phyloP scores from a whole-genome alignment of 1,140 invertebrate genomes.

The Drosophila subpulchrella region DNA sequence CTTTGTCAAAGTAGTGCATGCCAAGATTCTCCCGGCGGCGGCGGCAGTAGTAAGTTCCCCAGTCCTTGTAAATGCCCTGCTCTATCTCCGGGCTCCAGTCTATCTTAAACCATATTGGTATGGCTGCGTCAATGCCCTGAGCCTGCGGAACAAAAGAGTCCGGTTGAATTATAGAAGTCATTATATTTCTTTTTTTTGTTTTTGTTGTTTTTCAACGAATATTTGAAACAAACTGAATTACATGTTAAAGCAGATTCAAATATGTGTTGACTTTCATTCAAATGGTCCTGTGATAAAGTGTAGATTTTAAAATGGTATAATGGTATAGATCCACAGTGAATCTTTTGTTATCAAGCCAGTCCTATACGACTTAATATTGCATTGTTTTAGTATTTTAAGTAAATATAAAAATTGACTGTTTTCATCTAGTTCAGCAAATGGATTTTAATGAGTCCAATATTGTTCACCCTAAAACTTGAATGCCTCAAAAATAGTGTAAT shows the following conservation, averaged over 20 bases:
- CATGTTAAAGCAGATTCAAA: not conserved
- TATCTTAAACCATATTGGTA: slow-evolving; percentile 65
- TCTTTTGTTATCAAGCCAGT: no score
- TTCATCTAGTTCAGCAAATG: not conserved
- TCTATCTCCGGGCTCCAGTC: slow-evolving; percentile 70
- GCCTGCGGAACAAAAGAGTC: not conserved
- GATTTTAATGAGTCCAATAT: not conserved
- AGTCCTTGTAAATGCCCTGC: slow-evolving; percentile 69
- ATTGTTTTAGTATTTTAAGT: no score
- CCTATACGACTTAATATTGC: no score
- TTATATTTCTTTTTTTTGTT: slow-evolving; percentile 20
- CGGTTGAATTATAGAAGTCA: slow-evolving; percentile 30
- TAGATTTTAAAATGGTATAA: no score
- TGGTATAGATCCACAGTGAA: not conserved
- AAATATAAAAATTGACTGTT: no score
- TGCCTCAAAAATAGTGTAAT: not conserved
- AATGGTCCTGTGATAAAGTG: not conserved
- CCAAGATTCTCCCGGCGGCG: slow-evolving; percentile 58
- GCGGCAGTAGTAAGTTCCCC: slow-evolving; percentile 68
- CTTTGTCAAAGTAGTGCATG: slow-evolving; percentile 68
- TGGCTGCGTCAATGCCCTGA: slow-evolving; percentile 14
- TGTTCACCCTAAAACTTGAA: not conserved
- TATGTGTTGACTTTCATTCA: not conserved
- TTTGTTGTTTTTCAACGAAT: slow-evolving; percentile 14
- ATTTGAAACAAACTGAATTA: not conserved